Evolutionary conservation across 2,888 invertebrate species (phyloP).

Genomic region (Yponomeuta sedellus): DNA sequence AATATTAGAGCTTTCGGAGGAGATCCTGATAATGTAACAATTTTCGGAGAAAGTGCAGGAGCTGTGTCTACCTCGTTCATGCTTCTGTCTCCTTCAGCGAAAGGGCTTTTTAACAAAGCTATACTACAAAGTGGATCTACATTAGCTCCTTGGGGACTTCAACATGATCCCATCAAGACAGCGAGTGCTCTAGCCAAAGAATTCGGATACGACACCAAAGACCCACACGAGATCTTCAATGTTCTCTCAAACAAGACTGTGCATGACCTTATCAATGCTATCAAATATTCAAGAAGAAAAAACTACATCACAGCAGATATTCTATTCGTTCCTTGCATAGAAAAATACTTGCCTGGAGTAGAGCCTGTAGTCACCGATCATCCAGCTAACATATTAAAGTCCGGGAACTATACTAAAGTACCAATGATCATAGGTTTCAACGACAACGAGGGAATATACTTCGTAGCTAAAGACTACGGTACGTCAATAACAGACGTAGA

Average conservation of each 20-base stretch:
- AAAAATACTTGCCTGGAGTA: conserved; percentile 51
- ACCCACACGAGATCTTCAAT: conserved; percentile 51
- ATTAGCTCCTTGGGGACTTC: conserved; percentile 56
- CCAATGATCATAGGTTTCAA: conserved; percentile 67
- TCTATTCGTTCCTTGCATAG: conserved; percentile 60
- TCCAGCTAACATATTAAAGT: conserved; percentile 46
- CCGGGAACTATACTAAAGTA: conserved; percentile 59
- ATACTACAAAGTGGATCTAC: conserved; percentile 63
- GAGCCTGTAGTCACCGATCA: conserved; percentile 51
- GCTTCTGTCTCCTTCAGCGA: conserved; percentile 51
- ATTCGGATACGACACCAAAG: conserved; percentile 53
- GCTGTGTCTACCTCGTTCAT: conserved; percentile 58
- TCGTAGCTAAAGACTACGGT: conserved; percentile 55
- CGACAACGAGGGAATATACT: conserved; percentile 61
- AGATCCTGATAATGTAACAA: conserved; percentile 54
- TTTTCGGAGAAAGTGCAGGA: conserved; percentile 69
- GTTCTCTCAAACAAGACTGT: conserved; percentile 48
- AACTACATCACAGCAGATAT: conserved; percentile 50
- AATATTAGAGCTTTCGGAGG: conserved; percentile 62
- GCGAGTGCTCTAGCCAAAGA: conserved; percentile 50
- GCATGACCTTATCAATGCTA: conserved; percentile 45
- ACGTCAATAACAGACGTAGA: conserved; percentile 42
- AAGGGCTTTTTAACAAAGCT: conserved; percentile 57
- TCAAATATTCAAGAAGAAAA: conserved; percentile 49
- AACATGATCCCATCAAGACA: conserved; percentile 52